Conservation (phyloP, 2,888 invertebrate genomes). For the Eupithecia tripunctaria region DNA sequence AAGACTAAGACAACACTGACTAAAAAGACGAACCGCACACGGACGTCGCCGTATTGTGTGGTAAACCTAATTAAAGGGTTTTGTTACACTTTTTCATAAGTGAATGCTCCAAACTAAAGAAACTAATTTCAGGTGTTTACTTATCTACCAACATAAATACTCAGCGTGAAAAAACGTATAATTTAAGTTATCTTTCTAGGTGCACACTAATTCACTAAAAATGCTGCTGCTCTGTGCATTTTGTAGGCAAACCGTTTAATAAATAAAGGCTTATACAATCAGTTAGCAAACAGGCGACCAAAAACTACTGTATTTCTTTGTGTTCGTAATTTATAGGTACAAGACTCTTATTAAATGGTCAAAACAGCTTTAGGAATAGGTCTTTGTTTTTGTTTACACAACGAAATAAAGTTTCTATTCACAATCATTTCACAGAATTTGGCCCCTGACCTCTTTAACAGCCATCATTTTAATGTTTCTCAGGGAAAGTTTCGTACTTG, state of each 20-base stretch:
- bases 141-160: conserved; percentile 11
- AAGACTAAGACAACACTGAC: too few relatives aligned
- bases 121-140: not conserved
- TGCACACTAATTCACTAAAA: conserved; percentile 31
- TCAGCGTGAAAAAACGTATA: not conserved
- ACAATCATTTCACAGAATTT: not conserved
- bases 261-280: conserved; percentile 63
- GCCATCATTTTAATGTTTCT: conserved; percentile 24
- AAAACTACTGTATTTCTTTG: conserved; percentile 43
- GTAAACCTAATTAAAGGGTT: not conserved
- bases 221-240: conserved; percentile 31
- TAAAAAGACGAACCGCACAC: too few relatives aligned
- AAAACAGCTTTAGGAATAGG: too few relatives aligned
- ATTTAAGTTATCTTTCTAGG: conserved; percentile 30
- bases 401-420: not conserved
- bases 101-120: not conserved
- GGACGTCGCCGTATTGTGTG: too few relatives aligned
- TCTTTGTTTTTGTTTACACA: not conserved
- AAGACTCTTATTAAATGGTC: not conserved
- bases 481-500: conserved; percentile 39
- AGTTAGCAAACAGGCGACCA: conserved; percentile 50
- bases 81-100: not conserved
- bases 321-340: conserved; percentile 45
- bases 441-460: not conserved
- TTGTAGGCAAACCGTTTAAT: conserved; percentile 57